phyloP scores from a whole-genome alignment of 2,797 vertebrate species.

The Malacoctenus gilli region DNA sequence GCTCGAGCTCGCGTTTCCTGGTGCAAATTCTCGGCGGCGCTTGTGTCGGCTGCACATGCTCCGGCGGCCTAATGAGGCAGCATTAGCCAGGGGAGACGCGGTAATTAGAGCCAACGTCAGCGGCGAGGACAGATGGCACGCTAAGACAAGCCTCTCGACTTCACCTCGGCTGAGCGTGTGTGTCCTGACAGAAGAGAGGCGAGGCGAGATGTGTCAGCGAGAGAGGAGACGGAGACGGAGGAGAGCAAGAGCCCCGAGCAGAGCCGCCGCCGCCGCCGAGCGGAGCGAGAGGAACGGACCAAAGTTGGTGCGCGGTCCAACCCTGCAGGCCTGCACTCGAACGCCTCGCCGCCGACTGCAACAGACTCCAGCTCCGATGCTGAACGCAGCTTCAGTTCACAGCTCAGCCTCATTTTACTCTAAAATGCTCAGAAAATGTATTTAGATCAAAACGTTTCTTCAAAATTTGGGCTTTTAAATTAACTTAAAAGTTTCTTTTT shows the following conservation, averaged over 20 bases:
- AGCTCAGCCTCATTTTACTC: no score
- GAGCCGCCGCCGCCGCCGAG: no score
- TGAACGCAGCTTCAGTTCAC: no score
- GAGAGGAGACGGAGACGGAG: constrained; percentile 29
- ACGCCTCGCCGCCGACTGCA: no score
- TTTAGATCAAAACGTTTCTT: no score
- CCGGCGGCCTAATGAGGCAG: constrained; percentile 85
- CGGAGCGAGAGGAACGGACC: no score
- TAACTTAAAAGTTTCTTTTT: no score
- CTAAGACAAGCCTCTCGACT: constrained; percentile 83
- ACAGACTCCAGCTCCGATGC: no score
- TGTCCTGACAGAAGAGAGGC: constrained; percentile 64
- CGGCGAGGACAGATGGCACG: constrained; percentile 85
- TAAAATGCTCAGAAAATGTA: no score
- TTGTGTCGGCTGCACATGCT: constrained; percentile 88
- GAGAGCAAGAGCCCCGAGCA: constrained; percentile 47
- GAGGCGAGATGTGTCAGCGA: constrained; percentile 56
- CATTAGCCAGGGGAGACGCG: constrained; percentile 84
- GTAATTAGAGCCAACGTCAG: constrained; percentile 87
- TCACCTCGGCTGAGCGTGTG: constrained; percentile 70
- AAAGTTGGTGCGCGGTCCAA: no score
- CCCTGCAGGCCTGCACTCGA: no score
- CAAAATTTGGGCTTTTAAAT: no score
- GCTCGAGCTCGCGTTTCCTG: constrained; percentile 82
- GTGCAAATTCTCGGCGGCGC: constrained; percentile 83